phyloP scores from a whole-genome alignment of 2,888 invertebrate genomes.

The Acanthosepion lycidas region DNA sequence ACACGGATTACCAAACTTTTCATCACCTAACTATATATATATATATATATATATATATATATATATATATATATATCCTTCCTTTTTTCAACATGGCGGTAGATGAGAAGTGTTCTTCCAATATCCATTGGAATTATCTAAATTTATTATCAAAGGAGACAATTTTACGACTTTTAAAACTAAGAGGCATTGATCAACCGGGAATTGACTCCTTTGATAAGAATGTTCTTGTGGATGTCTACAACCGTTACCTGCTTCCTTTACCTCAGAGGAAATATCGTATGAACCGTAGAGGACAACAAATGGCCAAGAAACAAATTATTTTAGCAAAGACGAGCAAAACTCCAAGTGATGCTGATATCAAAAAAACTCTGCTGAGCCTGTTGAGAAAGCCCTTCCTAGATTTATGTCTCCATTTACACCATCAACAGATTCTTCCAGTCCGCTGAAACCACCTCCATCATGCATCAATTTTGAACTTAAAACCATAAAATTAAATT shows the following conservation, averaged over 20 bases:
- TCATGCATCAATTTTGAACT: conserved; percentile 64
- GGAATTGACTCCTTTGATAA: conserved; percentile 57
- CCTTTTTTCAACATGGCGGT: conserved; percentile 13
- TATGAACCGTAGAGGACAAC: conserved; percentile 63
- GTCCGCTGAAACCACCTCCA: conserved; percentile 66
- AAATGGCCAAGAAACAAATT: conserved; percentile 67
- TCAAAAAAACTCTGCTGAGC: conserved; percentile 50
- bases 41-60: too few relatives aligned
- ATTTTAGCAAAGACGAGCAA: conserved; percentile 61
- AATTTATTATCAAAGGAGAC: conserved; percentile 40
- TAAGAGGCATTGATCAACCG: conserved; percentile 55
- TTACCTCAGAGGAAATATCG: conserved; percentile 70
- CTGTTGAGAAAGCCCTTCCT: neutral
- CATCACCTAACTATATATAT: too few relatives aligned
- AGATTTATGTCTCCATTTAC: conserved; percentile 56
- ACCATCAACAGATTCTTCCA: conserved; percentile 10
- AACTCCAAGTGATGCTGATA: conserved; percentile 51
- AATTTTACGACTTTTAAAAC: conserved; percentile 23
- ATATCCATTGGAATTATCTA: conserved; percentile 43
- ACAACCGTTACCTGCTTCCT: conserved; percentile 67
- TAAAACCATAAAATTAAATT: conserved; percentile 65
- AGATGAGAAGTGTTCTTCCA: neutral
- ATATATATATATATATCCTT: too few relatives aligned
- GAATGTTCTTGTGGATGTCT: conserved; percentile 66
- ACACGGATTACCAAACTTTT: too few relatives aligned